These are phyloP conservation scores for Sarcophilus harrisii DNA, from an alignment of 2,797 vertebrate species.

Conservation along the genomic window DNA sequence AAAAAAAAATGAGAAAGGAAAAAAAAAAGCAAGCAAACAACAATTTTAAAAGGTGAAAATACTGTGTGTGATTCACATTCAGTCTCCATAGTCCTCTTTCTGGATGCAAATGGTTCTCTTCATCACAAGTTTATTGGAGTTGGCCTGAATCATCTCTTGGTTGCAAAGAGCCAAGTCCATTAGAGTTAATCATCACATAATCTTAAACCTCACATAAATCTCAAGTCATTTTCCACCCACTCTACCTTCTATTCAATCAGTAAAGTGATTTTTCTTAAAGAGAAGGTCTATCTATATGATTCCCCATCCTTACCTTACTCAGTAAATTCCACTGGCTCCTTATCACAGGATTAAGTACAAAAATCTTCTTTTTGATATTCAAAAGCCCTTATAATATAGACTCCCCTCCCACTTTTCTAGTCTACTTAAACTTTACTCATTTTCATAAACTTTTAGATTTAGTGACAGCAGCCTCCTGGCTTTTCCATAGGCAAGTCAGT, in stretches of 20 bases:
- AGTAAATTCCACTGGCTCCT: not conserved
- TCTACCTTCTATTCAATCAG: not conserved
- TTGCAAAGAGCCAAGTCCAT: no score
- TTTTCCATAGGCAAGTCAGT: not conserved
- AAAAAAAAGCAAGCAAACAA: no score
- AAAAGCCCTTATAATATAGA: not conserved
- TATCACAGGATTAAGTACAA: not conserved
- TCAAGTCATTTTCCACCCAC: not conserved
- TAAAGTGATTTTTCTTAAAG: not conserved
- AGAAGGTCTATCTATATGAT: not conserved
- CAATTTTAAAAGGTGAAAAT: no score
- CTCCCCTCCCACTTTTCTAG: not conserved
- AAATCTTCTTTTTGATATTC: no score
- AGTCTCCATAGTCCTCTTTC: no score
- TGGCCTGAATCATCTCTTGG: no score
- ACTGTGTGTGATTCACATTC: no score
- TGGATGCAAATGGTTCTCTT: no score
- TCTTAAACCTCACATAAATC: not conserved
- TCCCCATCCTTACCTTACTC: not conserved
- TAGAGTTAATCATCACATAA: no score
- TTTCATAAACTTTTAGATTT: not conserved
- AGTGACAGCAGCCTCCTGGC: not conserved
- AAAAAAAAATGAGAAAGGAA: no score
- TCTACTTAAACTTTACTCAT: not conserved
- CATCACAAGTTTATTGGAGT: no score